These are phyloP conservation scores for Dolomedes plantarius DNA, from an alignment of 2,888 invertebrate species.

Conservation along the genomic window DNA sequence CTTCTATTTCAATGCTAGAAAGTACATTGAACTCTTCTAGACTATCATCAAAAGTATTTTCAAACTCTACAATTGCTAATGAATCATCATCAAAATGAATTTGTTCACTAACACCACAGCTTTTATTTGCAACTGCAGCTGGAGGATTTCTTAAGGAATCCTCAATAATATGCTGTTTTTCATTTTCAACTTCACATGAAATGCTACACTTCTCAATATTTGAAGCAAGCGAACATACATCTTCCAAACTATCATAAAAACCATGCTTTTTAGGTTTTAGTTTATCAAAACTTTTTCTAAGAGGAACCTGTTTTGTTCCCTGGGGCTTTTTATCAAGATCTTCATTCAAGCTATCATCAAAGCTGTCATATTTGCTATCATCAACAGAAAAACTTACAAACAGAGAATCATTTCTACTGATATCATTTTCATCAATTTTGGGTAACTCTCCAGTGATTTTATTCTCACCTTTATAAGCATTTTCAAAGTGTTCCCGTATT, in stretches of 20 bases:
- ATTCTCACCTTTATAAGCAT: background rate
- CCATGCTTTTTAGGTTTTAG: background rate
- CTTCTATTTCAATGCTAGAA: slow-evolving; percentile 2
- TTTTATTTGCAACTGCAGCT: background rate
- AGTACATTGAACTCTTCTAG: slow-evolving; percentile 39
- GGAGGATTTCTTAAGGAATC: slow-evolving; percentile 36
- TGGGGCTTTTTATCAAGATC: background rate
- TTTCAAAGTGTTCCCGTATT: slow-evolving; percentile 24
- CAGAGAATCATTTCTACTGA: slow-evolving; percentile 14
- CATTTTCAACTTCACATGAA: slow-evolving; percentile 45
- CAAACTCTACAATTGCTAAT: slow-evolving; percentile 53
- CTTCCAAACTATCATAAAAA: slow-evolving; percentile 58
- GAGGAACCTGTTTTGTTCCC: slow-evolving; percentile 22
- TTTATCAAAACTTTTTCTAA: slow-evolving; percentile 6
- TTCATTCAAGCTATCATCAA: slow-evolving; percentile 56
- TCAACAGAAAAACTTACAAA: slow-evolving; percentile 54
- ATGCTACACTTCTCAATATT: slow-evolving; percentile 47
- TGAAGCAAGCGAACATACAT: slow-evolving; percentile 56
- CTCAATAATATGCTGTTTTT: slow-evolving; percentile 31
- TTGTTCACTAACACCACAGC: slow-evolving; percentile 26
- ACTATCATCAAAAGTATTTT: slow-evolving; percentile 60
- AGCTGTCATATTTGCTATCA: slow-evolving; percentile 60
- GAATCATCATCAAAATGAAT: slow-evolving; percentile 58
- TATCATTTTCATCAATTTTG: slow-evolving; percentile 10
- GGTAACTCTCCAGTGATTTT: background rate